Evolutionary conservation across 2,888 invertebrate species (phyloP).

Genomic region (Mechanitis messenoides): DNA sequence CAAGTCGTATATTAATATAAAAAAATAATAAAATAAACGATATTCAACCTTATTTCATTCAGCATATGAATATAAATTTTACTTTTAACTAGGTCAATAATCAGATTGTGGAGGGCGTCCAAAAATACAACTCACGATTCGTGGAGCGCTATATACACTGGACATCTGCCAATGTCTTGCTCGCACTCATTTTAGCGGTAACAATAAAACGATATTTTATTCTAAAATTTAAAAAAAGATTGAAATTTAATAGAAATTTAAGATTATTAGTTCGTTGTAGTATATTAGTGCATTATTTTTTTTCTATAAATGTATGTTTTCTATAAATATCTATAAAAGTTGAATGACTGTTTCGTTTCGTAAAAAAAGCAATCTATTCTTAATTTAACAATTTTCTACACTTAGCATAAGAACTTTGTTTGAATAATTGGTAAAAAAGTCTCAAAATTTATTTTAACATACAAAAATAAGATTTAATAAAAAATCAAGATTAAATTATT

Average conservation of each 20-base stretch:
- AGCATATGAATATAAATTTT: slow-evolving; percentile 19
- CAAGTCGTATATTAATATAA: not conserved
- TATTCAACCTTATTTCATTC: not conserved
- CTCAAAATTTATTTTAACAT: no score
- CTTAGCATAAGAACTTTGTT: no score
- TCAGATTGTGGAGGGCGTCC: slow-evolving; percentile 39
- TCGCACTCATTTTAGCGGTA: slow-evolving; percentile 16
- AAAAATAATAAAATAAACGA: not conserved
- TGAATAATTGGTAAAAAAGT: no score
- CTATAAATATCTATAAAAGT: no score
- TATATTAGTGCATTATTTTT: no score
- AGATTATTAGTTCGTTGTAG: no score
- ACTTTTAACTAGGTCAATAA: slow-evolving; percentile 52
- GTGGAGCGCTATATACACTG: slow-evolving; percentile 39
- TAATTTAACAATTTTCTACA: no score
- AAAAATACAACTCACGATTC: slow-evolving; percentile 47
- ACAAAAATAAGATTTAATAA: no score
- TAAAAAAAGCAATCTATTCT: no score
- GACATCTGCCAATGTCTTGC: slow-evolving; percentile 43
- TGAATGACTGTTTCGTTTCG: no score
- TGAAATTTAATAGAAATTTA: not conserved
- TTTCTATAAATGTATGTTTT: no score
- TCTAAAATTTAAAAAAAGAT: not conserved
- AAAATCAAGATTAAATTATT: not conserved
- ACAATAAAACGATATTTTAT: slow-evolving; percentile 9